phyloP scores from a whole-genome alignment of 2,113 vertebrate species.

The Sciurus niger region DNA sequence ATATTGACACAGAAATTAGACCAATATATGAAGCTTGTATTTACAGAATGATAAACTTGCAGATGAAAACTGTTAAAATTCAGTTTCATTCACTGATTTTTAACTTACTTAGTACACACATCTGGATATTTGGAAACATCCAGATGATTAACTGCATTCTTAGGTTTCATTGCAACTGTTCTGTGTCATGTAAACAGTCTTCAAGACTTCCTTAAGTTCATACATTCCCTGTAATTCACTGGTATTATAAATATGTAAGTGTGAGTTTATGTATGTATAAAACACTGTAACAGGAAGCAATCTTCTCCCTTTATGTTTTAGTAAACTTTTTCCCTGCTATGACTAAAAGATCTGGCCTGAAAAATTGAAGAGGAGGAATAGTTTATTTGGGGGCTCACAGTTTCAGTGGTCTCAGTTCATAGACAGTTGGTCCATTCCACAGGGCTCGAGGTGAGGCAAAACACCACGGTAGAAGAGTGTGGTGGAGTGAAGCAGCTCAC shows the following conservation, averaged over 20 bases:
- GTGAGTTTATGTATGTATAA: background rate
- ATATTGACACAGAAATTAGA: slow-evolving; percentile 10
- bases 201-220: background rate
- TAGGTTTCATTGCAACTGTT: background rate
- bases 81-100: background rate
- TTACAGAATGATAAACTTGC: slow-evolving; percentile 41
- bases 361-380: no score
- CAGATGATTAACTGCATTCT: background rate
- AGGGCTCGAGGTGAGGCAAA: no score
- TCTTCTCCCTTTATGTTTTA: background rate
- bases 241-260: background rate
- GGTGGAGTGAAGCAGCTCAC: no score
- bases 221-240: background rate
- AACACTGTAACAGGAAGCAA: background rate
- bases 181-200: background rate
- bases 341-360: no score
- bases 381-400: no score
- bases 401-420: no score
- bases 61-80: slow-evolving; percentile 21
- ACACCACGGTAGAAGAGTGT: no score
- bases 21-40: slow-evolving; percentile 24
- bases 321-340: no score
- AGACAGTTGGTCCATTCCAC: no score
- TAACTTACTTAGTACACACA: background rate
- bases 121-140: slow-evolving; percentile 36